Base-by-base conservation (phyloP, 2,888 invertebrate species). In the Mechanitis messenoides region DNA sequence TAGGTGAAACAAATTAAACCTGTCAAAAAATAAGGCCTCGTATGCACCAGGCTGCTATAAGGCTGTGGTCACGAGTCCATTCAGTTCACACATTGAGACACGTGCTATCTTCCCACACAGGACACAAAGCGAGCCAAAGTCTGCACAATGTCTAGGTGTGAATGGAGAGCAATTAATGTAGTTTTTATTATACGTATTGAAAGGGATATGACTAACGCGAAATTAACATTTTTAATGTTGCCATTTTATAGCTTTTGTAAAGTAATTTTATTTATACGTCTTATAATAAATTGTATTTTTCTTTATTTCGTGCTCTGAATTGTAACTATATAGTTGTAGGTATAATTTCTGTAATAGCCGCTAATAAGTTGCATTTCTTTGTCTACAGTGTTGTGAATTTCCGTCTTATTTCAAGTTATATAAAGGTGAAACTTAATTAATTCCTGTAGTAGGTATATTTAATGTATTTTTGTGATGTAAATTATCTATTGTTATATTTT, bases 61-160 rank as follows among this genome's bases (percentile, higher is more conserved):
- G 82, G 83, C 70, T 78, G 71, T 58, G 71, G 73, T 76, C 77
- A 77, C 76, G 75, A 71, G 70, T 59, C 59, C 74, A 58, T 68
- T 67, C 35, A 45, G 58, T 66, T 61, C 70, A 71, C 71, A 64
- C 68, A 59, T 70, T 75, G 69, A 71, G 68, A 72, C 75, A 75
- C 70, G 69, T 67, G 74, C 72, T 78, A 76, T 79, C 62, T 62
- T 60, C 53, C 42, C 53, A 69, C 68, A 68, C 69, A 42, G 55
- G 61, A 50, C 47, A 62, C 56, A 70, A 68, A 66, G 59, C 55
- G 47, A 45, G 42, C 50, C 53, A 53, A 61, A 60, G 64, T 54
- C 63, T 64, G 63, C 65, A 67, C 65, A 59, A 62, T 68, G 68
- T 70, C 46, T 58, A 60, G 64, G 67, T 67, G 69, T 64, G 66